Evolutionary conservation across 2,797 vertebrate species (phyloP).

Genomic region (Podarcis lilfordi): DNA sequence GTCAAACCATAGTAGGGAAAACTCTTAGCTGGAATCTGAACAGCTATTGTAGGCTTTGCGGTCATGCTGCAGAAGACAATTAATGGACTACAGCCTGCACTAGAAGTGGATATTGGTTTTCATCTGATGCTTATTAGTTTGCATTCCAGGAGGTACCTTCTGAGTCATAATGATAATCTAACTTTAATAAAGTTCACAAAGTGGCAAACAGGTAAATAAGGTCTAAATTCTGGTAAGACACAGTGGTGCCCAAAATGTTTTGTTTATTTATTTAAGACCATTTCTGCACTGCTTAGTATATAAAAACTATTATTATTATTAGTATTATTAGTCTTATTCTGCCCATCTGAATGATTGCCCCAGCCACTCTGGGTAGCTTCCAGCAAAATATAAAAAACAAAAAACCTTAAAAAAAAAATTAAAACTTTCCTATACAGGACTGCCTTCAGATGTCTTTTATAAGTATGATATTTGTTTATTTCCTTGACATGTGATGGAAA

Average conservation of each 20-base stretch:
- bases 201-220: neutral
- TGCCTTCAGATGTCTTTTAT: too few relatives aligned
- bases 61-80: neutral
- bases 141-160: conserved; percentile 15
- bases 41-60: neutral
- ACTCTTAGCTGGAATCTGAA: neutral
- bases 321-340: too few relatives aligned
- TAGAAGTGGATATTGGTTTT: conserved; percentile 2
- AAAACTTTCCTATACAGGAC: too few relatives aligned
- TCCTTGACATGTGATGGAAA: too few relatives aligned
- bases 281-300: too few relatives aligned
- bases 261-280: too few relatives aligned
- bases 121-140: conserved; percentile 1
- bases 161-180: neutral
- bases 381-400: too few relatives aligned
- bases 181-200: neutral
- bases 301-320: too few relatives aligned
- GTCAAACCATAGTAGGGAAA: conserved; percentile 12
- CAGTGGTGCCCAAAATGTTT: neutral
- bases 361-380: too few relatives aligned
- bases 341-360: too few relatives aligned
- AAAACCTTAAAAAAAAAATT: too few relatives aligned
- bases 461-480: too few relatives aligned
- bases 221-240: neutral
- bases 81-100: neutral